Percentiles rank a stretch among this genome's conserved stretches.
Evolutionary conservation across 2,888 invertebrate genomes (phyloP).

Genomic region (Podabrus alpinus): DNA sequence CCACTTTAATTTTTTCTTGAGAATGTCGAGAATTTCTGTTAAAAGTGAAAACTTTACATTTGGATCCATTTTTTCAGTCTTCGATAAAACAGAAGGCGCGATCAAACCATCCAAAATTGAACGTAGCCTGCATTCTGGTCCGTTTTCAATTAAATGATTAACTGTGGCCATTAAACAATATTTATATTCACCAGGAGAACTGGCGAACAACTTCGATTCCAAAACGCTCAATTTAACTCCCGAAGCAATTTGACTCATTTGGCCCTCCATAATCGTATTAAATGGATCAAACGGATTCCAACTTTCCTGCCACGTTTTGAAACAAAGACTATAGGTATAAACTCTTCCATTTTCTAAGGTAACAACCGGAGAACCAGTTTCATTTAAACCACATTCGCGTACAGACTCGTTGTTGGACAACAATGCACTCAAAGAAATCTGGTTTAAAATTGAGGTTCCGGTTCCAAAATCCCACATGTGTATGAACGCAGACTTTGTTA

Average conservation of each 20-base stretch:
- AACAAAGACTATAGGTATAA: conserved; percentile 78
- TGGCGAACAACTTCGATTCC: conserved; percentile 75
- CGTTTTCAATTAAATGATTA: conserved; percentile 67
- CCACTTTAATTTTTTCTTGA: conserved; percentile 81
- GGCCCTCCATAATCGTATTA: conserved; percentile 54
- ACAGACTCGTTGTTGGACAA: conserved; percentile 62
- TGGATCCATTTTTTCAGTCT: conserved; percentile 58
- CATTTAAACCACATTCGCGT: conserved; percentile 62
- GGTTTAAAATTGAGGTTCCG: conserved; percentile 57
- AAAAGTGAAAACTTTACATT: conserved; percentile 72
- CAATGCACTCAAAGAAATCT: conserved; percentile 66
- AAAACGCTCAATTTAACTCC: conserved; percentile 65
- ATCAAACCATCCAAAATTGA: conserved; percentile 77
- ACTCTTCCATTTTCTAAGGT: conserved; percentile 84
- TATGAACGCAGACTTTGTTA: conserved; percentile 60
- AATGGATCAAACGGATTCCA: conserved; percentile 62
- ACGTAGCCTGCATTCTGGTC: conserved; percentile 72
- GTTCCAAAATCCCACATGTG: conserved; percentile 66
- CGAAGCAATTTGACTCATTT: conserved; percentile 49
- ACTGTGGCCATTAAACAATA: conserved; percentile 71
- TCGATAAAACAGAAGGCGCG: conserved; percentile 68
- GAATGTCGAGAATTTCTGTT: conserved; percentile 74
- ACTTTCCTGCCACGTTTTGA: conserved; percentile 71
- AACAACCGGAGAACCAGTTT: conserved; percentile 77
- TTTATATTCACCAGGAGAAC: conserved; percentile 73